Evolutionary conservation across 2,888 invertebrate species (phyloP).

Genomic region (Erannis defoliaria): DNA sequence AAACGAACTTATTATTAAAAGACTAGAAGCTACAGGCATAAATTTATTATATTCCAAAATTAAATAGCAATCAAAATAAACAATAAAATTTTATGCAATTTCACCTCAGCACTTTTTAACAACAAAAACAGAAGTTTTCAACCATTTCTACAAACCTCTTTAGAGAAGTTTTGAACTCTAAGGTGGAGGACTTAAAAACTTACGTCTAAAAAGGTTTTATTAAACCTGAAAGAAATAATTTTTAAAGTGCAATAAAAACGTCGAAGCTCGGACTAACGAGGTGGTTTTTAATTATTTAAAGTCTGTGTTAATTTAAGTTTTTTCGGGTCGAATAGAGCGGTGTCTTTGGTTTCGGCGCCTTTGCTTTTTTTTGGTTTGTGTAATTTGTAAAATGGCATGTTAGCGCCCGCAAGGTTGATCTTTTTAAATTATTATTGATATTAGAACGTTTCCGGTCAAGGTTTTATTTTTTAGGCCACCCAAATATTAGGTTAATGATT

Average conservation of each 20-base stretch:
- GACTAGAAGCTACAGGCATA: slow-evolving; percentile 52
- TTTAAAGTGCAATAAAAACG: slow-evolving; percentile 65
- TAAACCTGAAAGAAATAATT: slow-evolving; percentile 48
- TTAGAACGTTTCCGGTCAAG: slow-evolving; percentile 73
- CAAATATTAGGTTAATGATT: slow-evolving; percentile 11
- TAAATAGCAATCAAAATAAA: slow-evolving; percentile 81
- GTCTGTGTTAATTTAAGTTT: slow-evolving; percentile 81
- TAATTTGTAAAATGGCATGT: slow-evolving; percentile 84
- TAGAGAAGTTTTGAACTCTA: slow-evolving; percentile 46
- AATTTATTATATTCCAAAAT: slow-evolving; percentile 49
- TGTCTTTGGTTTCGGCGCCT: slow-evolving; percentile 69
- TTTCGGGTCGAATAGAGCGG: slow-evolving; percentile 61
- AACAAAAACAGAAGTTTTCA: slow-evolving; percentile 28
- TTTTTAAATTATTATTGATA: slow-evolving; percentile 75
- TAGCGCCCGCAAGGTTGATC: slow-evolving; percentile 75
- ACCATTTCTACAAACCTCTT: slow-evolving; percentile 17
- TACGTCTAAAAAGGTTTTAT: neutral
- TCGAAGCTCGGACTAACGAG: slow-evolving; percentile 74
- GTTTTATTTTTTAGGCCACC: slow-evolving; percentile 36
- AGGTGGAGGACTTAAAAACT: slow-evolving; percentile 37
- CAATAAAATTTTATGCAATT: slow-evolving; percentile 76
- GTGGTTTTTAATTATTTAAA: slow-evolving; percentile 82
- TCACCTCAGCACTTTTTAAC: slow-evolving; percentile 67
- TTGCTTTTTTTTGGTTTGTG: slow-evolving; percentile 74
- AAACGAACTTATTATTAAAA: slow-evolving; percentile 48